phyloP scores from a whole-genome alignment of 1,140 invertebrate genomes.

The Eufriesea mexicana region DNA sequence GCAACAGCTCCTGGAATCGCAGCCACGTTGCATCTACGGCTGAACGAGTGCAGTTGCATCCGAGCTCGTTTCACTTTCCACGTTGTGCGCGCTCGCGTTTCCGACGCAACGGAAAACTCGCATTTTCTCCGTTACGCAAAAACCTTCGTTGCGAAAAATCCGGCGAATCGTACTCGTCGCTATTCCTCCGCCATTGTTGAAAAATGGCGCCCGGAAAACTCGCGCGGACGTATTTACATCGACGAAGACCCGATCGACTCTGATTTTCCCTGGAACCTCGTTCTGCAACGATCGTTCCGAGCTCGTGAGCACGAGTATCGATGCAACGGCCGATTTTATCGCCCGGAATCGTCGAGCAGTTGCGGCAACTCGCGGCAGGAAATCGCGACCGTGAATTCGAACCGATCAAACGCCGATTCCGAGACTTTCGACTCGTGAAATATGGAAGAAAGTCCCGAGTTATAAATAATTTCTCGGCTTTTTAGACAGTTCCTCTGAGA shows the following conservation, averaged over 20 bases:
- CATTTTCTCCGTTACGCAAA: constrained; percentile 28
- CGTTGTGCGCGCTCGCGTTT: constrained; percentile 19
- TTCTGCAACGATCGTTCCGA: too few species aligned
- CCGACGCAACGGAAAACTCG: constrained; percentile 36
- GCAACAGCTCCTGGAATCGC: not conserved
- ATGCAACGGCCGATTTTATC: not conserved
- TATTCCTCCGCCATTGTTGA: too few species aligned
- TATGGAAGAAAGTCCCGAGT: constrained; percentile 9
- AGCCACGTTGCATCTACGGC: constrained; percentile 24
- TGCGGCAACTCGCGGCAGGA: not conserved
- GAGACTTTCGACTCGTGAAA: constrained; percentile 39
- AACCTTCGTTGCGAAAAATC: not conserved
- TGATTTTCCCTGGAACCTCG: too few species aligned
- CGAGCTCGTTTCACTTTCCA: constrained; percentile 54
- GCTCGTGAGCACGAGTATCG: not conserved
- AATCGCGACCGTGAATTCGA: constrained; percentile 18
- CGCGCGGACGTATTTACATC: too few species aligned
- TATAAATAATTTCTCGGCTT: not conserved
- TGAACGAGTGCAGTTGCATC: constrained; percentile 27
- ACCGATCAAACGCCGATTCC: not conserved
- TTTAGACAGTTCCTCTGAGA: not conserved
- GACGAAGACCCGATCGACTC: too few species aligned
- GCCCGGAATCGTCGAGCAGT: not conserved
- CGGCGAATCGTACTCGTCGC: not conserved
- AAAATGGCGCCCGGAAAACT: too few species aligned